Base-by-base conservation (phyloP, 2,797 vertebrate genomes). In the Anguilla pacifica region DNA sequence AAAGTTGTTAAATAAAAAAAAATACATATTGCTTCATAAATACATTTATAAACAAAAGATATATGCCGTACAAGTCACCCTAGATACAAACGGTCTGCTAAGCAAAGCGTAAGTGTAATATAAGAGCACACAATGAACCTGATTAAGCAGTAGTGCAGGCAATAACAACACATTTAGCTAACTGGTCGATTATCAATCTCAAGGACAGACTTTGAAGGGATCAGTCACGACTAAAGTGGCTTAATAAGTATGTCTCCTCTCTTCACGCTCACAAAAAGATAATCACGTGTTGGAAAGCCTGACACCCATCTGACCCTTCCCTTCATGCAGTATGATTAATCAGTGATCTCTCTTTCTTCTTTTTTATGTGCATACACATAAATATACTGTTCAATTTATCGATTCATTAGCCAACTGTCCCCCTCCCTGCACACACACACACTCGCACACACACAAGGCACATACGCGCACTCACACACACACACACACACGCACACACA, bases 401-500 rank as follows among this genome's bases (percentile, higher is more conserved):
- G 17, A 81, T 81, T 13, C 6, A 43, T 35, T 74, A 35, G 2
- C 2, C 31, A 31, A 31, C 72, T 22, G 31, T 15, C 72, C 31
- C 13, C 35, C 2, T 17, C 13, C 2, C 15, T 39, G 10, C 72
- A 35, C 35, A 77, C 15, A 15, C 72, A 70, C 67, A 70, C 67
- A n/a, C 67, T 17, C 15, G 19, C 59, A 61, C 59, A 61, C 64
- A n/a, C 64, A 22, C 64, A 5, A 22, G 6, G 6, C 64, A n/a
- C 9, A 10, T 25, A n/a, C 25, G 51, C 70, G 88, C 74, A 85
- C 83, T 83, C 84, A 67, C 67, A 86, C n/a, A 28, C 72, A 28
- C 72, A 35, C n/a, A 83, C 57, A 22, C 57, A 2, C 35, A 77
- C 15, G 6, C 72, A 88, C 85, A 35, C 43, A 83, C 57, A 59